Evolutionary conservation across 2,113 vertebrate genomes (phyloP).

Genomic region (Eptatretus burgeri): DNA sequence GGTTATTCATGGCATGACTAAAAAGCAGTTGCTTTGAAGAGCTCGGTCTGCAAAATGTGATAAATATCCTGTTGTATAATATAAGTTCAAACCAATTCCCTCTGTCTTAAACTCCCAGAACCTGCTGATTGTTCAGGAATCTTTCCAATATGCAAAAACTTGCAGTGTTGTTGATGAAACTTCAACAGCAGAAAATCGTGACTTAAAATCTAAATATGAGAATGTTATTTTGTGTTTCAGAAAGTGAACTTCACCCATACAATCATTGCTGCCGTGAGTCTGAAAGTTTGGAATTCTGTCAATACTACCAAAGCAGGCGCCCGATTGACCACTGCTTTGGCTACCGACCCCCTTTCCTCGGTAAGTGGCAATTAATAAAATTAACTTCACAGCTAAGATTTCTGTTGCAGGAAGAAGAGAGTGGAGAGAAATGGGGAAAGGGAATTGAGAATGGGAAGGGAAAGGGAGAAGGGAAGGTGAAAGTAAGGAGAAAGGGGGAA

Average conservation of each 20-base stretch:
- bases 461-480: neutral
- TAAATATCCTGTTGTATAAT: neutral
- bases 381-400: neutral
- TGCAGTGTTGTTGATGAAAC: neutral
- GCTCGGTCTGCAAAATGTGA: neutral
- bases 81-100: neutral
- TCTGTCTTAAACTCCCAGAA: no score
- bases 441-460: neutral
- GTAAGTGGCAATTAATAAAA: neutral
- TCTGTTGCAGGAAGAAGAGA: no score
- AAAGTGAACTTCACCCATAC: neutral
- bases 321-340: conserved; percentile 1
- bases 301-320: neutral
- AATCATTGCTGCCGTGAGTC: neutral
- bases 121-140: no score
- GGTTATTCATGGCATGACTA: no score
- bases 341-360: neutral
- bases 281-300: neutral
- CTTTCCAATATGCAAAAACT: neutral
- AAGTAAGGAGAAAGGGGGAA: neutral
- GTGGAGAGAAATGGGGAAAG: neutral
- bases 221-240: neutral
- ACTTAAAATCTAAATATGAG: neutral
- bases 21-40: no score
- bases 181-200: neutral